Evolutionary conservation across 2,888 invertebrate species (phyloP), one percentile per base, ranked within the genome.

Genomic region (Sylvicola cinctus): DNA sequence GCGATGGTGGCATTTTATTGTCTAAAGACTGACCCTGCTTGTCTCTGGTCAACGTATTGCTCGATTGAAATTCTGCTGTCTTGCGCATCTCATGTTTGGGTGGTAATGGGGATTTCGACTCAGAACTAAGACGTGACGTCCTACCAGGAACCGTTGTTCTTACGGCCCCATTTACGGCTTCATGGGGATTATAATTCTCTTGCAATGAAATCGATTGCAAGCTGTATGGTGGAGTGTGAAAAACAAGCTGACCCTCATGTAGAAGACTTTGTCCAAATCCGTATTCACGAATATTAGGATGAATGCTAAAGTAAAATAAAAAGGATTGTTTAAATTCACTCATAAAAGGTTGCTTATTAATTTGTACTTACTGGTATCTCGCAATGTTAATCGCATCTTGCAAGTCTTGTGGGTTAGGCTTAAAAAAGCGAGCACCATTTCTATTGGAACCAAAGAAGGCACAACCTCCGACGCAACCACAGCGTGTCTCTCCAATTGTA

Each of bases 391-490:
- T 68, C 3, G 84, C 84, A 45, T 85, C 85, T 36, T 71, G 70
- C 28, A 81, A 60, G 58, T 87, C 87, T 38, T 75, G 72, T 16
- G 74, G 65, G 40, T 70, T 77, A 0, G 88, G 87, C 48, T 83
- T 81, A 43, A 95, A 83, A 58, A 93, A 91, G 42, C 74, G 72
- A 10, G 71, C 61, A 0, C 93, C 95, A 52, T 91, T 90, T 48
- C 73, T 70, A 55, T 93, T 93, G 35, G 70, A 74, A 3, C 93
- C 96, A 51, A 96, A 96, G 61, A 98, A 98, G 10, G 68, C 66
- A 50, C 91, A 93, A 1, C 93, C 93, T 3, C 96, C 96, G 20
- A 81, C 78, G 53, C 96, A 98, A 1, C 95, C 96, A 52, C 96
- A 98, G 44, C 79, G 81, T 0, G 70, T 61, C 43, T 73, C 72